Evolutionary conservation across 2,888 invertebrate genomes (phyloP).

Genomic region (Drosophila meridionalis): DNA sequence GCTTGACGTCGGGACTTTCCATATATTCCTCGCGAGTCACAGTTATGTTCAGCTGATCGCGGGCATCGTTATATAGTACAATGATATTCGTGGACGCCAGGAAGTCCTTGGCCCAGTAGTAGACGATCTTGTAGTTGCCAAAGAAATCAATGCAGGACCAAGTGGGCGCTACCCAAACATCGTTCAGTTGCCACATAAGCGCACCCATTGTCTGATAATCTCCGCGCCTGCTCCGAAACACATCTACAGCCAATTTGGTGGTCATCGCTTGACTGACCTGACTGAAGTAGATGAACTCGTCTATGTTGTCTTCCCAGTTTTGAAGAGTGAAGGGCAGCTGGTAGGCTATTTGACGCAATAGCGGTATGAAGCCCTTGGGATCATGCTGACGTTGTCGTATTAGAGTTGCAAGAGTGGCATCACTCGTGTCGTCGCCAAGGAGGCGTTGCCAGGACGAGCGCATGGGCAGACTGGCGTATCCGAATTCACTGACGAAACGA

Average conservation of each 20-base stretch:
- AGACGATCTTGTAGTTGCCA: constrained; percentile 86
- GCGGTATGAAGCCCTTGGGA: constrained; percentile 88
- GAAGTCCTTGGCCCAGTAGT: constrained; percentile 94
- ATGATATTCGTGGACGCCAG: constrained; percentile 91
- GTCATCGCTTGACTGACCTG: constrained; percentile 96
- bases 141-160: constrained; percentile 94
- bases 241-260: constrained; percentile 93
- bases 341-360: constrained; percentile 87
- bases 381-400: constrained; percentile 94
- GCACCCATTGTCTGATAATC: constrained; percentile 94
- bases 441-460: constrained; percentile 89
- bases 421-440: constrained; percentile 82
- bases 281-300: constrained; percentile 91
- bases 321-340: constrained; percentile 88
- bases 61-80: constrained; percentile 85
- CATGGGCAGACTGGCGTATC: constrained; percentile 95
- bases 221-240: constrained; percentile 87
- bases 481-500: constrained; percentile 97
- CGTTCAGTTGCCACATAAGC: constrained; percentile 99
- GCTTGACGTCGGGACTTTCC: constrained; percentile 83
- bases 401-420: constrained; percentile 87
- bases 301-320: constrained; percentile 87
- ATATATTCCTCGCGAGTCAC: constrained; percentile 88
- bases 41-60: constrained; percentile 87
- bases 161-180: constrained; percentile 98